phyloP scores from a whole-genome alignment of 37 sponge, comb jelly and placozoan genomes.

The Beroe forskalii region DNA sequence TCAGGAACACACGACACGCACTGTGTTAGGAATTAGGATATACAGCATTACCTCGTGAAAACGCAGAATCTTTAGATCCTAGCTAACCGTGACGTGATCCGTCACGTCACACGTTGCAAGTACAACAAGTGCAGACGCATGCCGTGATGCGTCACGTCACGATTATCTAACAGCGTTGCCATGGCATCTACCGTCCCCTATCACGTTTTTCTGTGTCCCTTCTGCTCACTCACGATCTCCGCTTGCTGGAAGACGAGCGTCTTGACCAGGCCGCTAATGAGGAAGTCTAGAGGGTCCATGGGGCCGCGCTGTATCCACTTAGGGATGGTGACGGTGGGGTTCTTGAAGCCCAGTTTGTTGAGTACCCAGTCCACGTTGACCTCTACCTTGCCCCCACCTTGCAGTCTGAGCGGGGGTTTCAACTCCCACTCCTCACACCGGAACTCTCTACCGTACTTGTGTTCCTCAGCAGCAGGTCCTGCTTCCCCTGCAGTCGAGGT shows the following conservation, averaged over 20 bases:
- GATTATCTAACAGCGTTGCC: too few species aligned
- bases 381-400: conserved; percentile 83
- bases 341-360: conserved; percentile 89
- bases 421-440: conserved; percentile 83
- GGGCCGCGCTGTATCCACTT: conserved; percentile 90
- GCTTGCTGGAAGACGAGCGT: conserved; percentile 63
- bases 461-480: neutral
- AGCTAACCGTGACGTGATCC: too few species aligned
- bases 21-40: too few species aligned
- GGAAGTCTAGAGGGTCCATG: conserved; percentile 91
- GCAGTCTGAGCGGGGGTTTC: conserved; percentile 82
- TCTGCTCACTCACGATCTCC: conserved; percentile 8
- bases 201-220: conserved; percentile 36
- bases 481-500: neutral
- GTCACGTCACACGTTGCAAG: too few species aligned
- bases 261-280: conserved; percentile 67
- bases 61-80: too few species aligned
- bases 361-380: conserved; percentile 89
- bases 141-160: too few species aligned
- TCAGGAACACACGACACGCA: too few species aligned
- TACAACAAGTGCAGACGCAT: too few species aligned
- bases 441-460: conserved; percentile 69
- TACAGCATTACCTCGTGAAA: too few species aligned
- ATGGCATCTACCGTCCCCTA: too few species aligned
- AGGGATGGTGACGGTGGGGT: conserved; percentile 90